Evolutionary conservation across 2,113 vertebrate species (phyloP).

Genomic region (Heterotilapia buettikoferi): DNA sequence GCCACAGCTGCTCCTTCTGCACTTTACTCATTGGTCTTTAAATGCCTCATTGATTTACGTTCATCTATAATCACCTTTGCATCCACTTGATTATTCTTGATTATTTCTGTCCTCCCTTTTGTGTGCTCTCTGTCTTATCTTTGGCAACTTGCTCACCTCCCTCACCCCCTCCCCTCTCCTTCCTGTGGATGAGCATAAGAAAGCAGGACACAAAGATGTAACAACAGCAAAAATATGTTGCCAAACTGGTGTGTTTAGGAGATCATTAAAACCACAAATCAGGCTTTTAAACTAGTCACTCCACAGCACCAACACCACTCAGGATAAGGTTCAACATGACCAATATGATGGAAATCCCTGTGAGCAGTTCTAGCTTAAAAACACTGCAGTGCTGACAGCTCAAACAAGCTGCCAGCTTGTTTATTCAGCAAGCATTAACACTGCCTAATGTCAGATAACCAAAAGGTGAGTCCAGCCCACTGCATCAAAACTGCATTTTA

Average conservation of each 20-base stretch:
- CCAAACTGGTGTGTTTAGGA: not conserved
- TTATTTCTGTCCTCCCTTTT: not conserved
- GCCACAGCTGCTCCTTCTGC: not conserved
- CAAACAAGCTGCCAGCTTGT: not conserved
- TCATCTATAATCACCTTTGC: not conserved
- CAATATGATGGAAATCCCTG: not conserved
- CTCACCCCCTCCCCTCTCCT: accelerated
- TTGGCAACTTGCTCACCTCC: not conserved
- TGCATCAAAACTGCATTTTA: not conserved
- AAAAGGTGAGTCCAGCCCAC: not conserved
- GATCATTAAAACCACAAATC: not conserved
- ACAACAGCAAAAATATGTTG: not conserved
- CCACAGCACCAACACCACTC: not conserved
- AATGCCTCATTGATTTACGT: not conserved
- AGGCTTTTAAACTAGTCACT: accelerated
- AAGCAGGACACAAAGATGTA: not conserved
- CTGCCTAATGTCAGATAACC: accelerated
- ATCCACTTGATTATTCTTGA: not conserved
- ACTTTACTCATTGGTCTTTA: not conserved
- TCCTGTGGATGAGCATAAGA: not conserved
- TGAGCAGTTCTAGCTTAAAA: not conserved
- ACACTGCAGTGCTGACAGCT: not conserved
- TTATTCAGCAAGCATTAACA: not conserved
- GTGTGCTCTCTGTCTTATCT: not conserved
- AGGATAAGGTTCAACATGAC: not conserved